Base-by-base conservation (phyloP, 1,140 invertebrate genomes). In the Batillaria attramentaria region DNA sequence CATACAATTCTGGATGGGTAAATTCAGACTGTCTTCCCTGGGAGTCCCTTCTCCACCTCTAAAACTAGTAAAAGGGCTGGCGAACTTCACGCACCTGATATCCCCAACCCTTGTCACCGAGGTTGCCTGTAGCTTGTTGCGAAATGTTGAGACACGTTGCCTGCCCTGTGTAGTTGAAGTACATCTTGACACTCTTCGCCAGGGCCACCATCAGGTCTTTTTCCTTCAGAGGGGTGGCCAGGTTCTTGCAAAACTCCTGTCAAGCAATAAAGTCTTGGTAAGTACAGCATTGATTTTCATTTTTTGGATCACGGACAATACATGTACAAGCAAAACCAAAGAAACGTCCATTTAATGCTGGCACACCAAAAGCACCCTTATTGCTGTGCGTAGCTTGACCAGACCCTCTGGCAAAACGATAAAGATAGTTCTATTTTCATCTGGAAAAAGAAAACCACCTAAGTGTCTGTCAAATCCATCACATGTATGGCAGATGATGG, bases 91-190 rank as follows among this genome's bases (percentile, higher is more conserved):
- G 81, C 79, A 94, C 94, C 91, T 95, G 95, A 89, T 94, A 96
- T 81, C 94, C 92, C 97, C 97, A 98, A 6, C 94, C 95, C 37
- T 87, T 69, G 39, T 93, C 93, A 57, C 94, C 94, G 18, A 96
- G 90, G 72, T 90, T 74, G 16, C 89, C 18, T 91, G 91, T 69
- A 92, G 81, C 81, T 35, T 81, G 57, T 54, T 83, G 60, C 37
- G 74, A 76, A 8, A 83, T 77, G 80, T 89, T 81, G 35, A 89
- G 83, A 82, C 90, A 91, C 18, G 81, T 65, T 3, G 79, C 70
- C 10, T 83, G n/a, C 41, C 95, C 94, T 0, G 96, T 96, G 88
- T 94, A 96, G 89, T 98, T 98, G 28, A 95, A 94, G 86, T 95
- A 98, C 42, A 96, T 90, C 77, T 93, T 93, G 18, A 97, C 78